These are phyloP conservation scores for Hylyphantes graminicola DNA, from an alignment of 1,140 invertebrate species.

Conservation along the genomic window DNA sequence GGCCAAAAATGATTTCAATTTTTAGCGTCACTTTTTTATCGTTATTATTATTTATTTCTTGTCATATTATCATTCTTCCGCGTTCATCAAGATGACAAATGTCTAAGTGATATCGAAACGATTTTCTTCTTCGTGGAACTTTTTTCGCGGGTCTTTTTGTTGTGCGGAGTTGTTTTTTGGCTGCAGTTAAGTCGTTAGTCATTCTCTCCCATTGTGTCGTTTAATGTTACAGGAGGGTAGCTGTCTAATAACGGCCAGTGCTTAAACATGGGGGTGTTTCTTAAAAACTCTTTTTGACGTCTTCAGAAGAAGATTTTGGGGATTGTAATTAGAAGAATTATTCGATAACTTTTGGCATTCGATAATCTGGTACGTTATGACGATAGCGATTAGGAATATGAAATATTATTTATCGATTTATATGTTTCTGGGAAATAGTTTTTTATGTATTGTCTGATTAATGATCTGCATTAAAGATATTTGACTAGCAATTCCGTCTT, in stretches of 20 bases:
- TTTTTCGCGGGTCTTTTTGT: constrained; percentile 36
- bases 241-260: constrained; percentile 22
- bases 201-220: constrained; percentile 17
- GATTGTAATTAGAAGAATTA: constrained; percentile 35
- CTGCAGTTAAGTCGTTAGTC: constrained; percentile 41
- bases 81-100: constrained; percentile 60
- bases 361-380: background rate
- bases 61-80: constrained; percentile 45
- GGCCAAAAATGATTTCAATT: constrained; percentile 52
- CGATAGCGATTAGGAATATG: constrained; percentile 1
- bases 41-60: constrained; percentile 50
- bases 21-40: constrained; percentile 33
- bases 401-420: no score
- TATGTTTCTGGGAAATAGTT: no score
- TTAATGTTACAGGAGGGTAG: constrained; percentile 25
- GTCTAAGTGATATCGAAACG: constrained; percentile 58
- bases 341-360: constrained; percentile 11
- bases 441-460: no score
- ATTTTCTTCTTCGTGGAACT: constrained; percentile 40
- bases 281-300: constrained; percentile 21
- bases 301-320: constrained; percentile 21
- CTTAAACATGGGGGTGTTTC: constrained; percentile 30
- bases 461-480: no score
- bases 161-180: constrained; percentile 19
- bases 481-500: no score